Percentiles rank a stretch among this genome's conserved stretches.
These are phyloP conservation scores for Steatocranus sp. DNA, from an alignment of 2,797 vertebrate species.

Conservation along the genomic window DNA sequence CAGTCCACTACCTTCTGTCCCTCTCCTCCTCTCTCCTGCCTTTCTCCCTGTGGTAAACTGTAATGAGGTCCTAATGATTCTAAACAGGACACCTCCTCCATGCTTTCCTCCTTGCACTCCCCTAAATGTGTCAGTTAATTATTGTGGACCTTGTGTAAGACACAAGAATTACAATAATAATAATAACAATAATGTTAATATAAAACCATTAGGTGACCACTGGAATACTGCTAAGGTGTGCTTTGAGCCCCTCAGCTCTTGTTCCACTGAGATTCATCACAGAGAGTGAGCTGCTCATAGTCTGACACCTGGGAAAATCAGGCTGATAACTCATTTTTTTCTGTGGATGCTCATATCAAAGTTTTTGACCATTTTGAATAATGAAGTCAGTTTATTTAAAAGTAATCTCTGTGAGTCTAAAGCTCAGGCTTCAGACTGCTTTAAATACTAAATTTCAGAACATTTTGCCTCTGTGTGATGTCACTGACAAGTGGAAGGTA, in stretches of 20 bases:
- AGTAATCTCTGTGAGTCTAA: not conserved
- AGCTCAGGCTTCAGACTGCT: not conserved
- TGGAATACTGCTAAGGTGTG: not conserved
- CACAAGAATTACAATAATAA: not conserved
- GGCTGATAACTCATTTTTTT: not conserved
- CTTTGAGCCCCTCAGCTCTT: not conserved
- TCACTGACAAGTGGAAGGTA: not conserved
- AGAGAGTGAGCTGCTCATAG: not conserved
- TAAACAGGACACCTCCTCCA: constrained; percentile 20
- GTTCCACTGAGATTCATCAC: not conserved
- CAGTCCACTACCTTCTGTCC: constrained; percentile 45
- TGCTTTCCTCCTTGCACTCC: not conserved
- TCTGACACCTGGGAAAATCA: not conserved
- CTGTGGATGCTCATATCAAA: not conserved
- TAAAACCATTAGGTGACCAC: constrained; percentile 11
- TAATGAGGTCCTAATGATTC: constrained; percentile 60
- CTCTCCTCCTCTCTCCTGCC: not conserved
- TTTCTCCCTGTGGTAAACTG: not conserved
- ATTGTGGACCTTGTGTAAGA: not conserved
- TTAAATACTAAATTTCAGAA: not conserved
- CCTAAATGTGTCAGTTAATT: constrained; percentile 5
- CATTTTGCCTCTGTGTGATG: not conserved
- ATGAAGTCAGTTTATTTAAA: not conserved
- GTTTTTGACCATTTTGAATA: not conserved
- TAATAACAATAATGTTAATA: not conserved